Evolutionary conservation across 1,140 invertebrate genomes (phyloP), one percentile per base, ranked within the genome.

Genomic region (Zelostemma sp.): DNA sequence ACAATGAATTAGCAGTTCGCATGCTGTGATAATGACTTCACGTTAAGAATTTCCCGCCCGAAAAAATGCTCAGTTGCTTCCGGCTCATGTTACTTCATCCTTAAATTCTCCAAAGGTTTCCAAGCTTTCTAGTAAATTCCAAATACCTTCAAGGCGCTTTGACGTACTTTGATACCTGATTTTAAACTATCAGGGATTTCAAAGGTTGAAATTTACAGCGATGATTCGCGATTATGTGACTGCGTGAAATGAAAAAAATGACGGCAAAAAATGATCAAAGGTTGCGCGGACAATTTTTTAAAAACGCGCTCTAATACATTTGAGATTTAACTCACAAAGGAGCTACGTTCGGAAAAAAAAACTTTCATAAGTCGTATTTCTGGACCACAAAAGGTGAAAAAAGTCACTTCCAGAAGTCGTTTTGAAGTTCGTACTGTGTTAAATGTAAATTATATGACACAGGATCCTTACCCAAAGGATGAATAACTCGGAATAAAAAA

Each of bases 1-100:
- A 74, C 74, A 76, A 76, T 70, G 72, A 72, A 76, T 76, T 76
- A 74, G 50, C 68, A 55, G 41, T 53, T 50, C 45, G 55, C 49
- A 59, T 55, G 9, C 51, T 21, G 16, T 31, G 51, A 45, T 59
- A 63, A 56, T 56, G 54, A 48, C 14, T 40, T 59, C 45, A 18
- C 47, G 55, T 68, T 68, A 68, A 58, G 54, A 61, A 58, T 68
- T 51, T 53, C 55, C 43, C 31, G 56, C 50, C 28, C 49, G 47
- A 16, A 14, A 41, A 45, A 60, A 46, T n/a, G n/a, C n/a, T n/a
- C n/a, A n/a, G n/a, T n/a, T n/a, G n/a, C n/a, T n/a, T n/a, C n/a
- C n/a, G n/a, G n/a, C n/a, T n/a, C n/a, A n/a, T n/a, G n/a, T n/a
- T n/a, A n/a, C n/a, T n/a, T n/a, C n/a, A n/a, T n/a, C n/a, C n/a